These are phyloP conservation scores for Crocallis elinguaria DNA, from an alignment of 2,888 invertebrate species.

Conservation along the genomic window DNA sequence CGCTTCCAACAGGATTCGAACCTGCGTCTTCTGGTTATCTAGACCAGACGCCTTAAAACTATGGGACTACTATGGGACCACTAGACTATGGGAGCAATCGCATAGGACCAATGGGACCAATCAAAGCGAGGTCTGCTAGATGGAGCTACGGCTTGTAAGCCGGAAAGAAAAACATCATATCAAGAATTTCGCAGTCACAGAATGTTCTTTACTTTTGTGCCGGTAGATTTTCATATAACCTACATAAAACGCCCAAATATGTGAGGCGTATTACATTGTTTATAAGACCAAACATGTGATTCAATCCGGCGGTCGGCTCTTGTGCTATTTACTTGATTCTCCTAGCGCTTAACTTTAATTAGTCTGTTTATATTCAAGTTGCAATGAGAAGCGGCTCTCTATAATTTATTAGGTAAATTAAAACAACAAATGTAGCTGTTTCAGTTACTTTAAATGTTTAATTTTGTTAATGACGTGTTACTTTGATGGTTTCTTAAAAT, in stretches of 20 bases:
- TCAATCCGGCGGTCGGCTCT: slow-evolving; percentile 5
- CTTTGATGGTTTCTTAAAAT: slow-evolving; percentile 9
- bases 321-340: slow-evolving; percentile 58
- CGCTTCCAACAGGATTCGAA: no score
- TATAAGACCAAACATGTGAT: background rate
- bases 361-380: slow-evolving; percentile 79
- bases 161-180: no score
- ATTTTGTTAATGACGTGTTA: slow-evolving; percentile 20
- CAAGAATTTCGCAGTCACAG: no score
- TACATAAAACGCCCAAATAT: background rate
- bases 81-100: no score
- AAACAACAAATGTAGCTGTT: slow-evolving; percentile 24
- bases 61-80: no score
- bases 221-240: no score
- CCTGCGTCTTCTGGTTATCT: no score
- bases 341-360: slow-evolving; percentile 75
- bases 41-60: no score
- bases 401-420: slow-evolving; percentile 63
- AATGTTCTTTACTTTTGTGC: no score
- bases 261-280: background rate
- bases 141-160: no score
- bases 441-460: slow-evolving; percentile 19
- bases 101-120: no score
- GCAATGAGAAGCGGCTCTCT: slow-evolving; percentile 72
- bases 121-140: no score